Base-by-base conservation (phyloP, 2,113 vertebrate genomes). In the Neotoma lepida region DNA sequence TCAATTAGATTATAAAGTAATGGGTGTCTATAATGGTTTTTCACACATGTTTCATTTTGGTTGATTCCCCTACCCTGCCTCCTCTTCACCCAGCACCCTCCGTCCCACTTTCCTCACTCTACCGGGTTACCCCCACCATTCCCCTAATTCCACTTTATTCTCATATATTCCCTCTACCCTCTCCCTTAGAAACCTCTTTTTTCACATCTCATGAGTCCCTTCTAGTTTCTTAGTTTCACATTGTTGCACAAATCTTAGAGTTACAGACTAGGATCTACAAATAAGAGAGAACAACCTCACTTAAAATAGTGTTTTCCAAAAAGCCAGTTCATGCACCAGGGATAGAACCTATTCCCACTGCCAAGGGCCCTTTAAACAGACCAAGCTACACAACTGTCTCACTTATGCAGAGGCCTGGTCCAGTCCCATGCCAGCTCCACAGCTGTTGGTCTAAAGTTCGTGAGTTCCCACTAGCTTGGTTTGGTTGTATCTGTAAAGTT, bases 31-130 rank as follows among this genome's bases (percentile, higher is more conserved):
- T 44, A 18, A 44, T 63, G 24, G n/a, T 28, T 82, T 63, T 63
- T 41, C n/a, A 82, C 41, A 26, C 22, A 41, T 39, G 56, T 30
- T 82, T 61, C 8, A 44, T 9, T 82, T 58, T 56, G 20, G 20
- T 6, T 81, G 51, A n/a, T 22, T n/a, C 4, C n/a, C 13, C 39
- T 30, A 30, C 77, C 13, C 1, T 9, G 30, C 7, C 35, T 39
- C 49, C 2, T 56, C n/a, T 14, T 61, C 26, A 39, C 26, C 24
- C 22, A 30, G 9, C 63, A 10, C 61, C 5, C n/a, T 1, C 54
- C 0, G 1, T 24, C 3, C 56, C 1, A 1, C 14, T n/a, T 81
- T 39, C 51, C 56, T 15, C 28, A 17, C 39, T 44, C n/a, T 9
- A 30, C 13, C 56, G 24, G 4, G 7, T 44, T 9, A 58, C 24